Evolutionary conservation across 2,113 vertebrate species (phyloP), one percentile per base, ranked within the genome.

Genomic region (Steatornis caripensis): DNA sequence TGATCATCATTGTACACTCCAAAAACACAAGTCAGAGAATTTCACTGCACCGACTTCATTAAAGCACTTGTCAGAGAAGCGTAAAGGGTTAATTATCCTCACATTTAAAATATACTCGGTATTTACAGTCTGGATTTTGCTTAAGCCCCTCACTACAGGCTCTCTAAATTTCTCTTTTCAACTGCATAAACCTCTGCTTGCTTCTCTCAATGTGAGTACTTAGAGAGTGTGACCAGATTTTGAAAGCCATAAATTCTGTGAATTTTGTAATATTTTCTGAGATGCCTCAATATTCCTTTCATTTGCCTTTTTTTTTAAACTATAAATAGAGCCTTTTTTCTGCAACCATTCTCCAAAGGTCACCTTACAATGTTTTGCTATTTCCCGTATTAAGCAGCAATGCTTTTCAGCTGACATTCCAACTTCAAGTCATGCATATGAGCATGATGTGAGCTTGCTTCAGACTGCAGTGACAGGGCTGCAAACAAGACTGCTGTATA

Each of bases 381-480:
- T 94, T 93, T 96, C 93, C 90, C 41, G 5, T 96, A 96, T 95
- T 93, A 97, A 94, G 93, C 94, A 91, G 91, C 95, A 95, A 77
- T 89, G 94, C 88, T 97, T 96, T 97, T 94, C 96, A 92, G 88
- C 93, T 97, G 96, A 95, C 95, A 96, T 96, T 97, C 95, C 90
- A 92, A 92, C 95, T 95, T 95, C 93, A 95, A 97, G 83, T 97
- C 95, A 96, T 97, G 95, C 95, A 95, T 96, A 91, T 92, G 85
- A 97, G 89, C 96, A 95, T 53, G 91, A 95, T 93, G 89, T 70
- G 74, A 94, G 94, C 87, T 87, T 90, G 84, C 85, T 97, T 74
- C 82, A 95, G 95, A 96, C 84, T 66, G 84, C 84, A 92, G 83
- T 36, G 57, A 95, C 82, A 90, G 72, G 86, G 88, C 93, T 94